These are phyloP conservation scores for Elaphurus davidianus DNA, from an alignment of 2,113 vertebrate species.

Conservation along the genomic window DNA sequence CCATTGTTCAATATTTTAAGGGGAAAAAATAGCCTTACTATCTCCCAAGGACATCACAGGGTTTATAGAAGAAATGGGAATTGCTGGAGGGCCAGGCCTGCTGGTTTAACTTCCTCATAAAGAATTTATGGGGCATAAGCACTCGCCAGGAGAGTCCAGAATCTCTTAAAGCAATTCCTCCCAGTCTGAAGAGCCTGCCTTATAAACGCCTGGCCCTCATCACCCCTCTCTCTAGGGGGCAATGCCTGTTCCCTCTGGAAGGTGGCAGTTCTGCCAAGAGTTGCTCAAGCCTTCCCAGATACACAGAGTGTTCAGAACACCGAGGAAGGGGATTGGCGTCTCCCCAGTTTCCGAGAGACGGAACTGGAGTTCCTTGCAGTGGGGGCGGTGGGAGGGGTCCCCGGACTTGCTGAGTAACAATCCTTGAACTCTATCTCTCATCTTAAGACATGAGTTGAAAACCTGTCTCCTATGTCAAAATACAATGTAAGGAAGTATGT, in stretches of 20 bases:
- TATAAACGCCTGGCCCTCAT: not conserved
- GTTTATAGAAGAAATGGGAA: slow-evolving; percentile 37
- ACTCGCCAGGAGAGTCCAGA: not conserved
- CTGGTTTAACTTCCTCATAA: slow-evolving; percentile 66
- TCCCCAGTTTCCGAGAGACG: not conserved
- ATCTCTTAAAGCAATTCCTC: not conserved
- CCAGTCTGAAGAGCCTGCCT: not conserved
- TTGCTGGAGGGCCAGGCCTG: not conserved
- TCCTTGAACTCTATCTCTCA: not conserved
- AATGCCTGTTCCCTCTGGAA: not conserved
- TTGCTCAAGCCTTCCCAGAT: not conserved
- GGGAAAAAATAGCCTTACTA: slow-evolving; percentile 58
- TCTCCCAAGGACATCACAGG: not conserved
- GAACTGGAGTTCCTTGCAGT: not conserved
- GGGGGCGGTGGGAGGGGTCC: not conserved
- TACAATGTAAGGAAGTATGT: not conserved
- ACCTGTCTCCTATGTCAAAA: not conserved
- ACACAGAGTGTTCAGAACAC: not conserved
- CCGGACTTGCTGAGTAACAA: not conserved
- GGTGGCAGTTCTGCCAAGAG: not conserved
- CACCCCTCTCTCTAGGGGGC: too few relatives aligned
- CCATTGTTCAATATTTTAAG: not conserved
- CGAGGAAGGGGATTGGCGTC: not conserved
- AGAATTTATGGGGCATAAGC: slow-evolving; percentile 56
- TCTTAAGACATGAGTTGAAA: not conserved